Conservation (phyloP, 2,797 vertebrate genomes). For the Spinus pinus region DNA sequence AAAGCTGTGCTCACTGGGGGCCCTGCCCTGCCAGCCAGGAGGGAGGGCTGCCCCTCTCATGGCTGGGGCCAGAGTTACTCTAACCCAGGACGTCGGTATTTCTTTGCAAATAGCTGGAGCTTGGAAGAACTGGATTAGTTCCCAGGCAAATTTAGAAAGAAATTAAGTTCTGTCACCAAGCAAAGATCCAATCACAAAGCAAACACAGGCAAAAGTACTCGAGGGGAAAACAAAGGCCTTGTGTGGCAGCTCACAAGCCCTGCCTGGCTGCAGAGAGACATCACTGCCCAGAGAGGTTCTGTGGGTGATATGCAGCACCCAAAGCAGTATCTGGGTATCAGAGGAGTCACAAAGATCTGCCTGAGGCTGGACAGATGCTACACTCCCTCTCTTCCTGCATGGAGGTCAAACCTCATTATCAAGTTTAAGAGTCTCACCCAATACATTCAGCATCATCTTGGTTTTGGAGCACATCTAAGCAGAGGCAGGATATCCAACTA, state of each 20-base stretch:
- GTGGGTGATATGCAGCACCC: fast-evolving
- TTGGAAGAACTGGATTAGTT: background rate
- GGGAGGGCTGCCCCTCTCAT: background rate
- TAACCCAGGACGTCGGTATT: fast-evolving
- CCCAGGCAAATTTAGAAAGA: background rate
- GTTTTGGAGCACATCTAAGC: background rate
- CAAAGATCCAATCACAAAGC: background rate
- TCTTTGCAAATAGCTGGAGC: background rate
- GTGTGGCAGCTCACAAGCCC: background rate
- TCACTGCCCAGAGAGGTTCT: background rate
- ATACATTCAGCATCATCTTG: background rate
- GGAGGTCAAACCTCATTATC: background rate
- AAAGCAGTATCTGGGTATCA: background rate
- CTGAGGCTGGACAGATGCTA: background rate
- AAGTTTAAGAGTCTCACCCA: background rate
- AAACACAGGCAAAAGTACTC: background rate
- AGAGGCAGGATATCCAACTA: background rate
- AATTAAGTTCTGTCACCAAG: background rate
- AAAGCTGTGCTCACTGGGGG: background rate
- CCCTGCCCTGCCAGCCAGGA: background rate
- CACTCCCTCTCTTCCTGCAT: background rate
- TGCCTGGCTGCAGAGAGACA: background rate
- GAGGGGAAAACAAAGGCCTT: background rate
- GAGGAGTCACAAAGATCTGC: background rate
- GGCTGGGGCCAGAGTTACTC: background rate